Conservation (phyloP, 2,113 vertebrate genomes). For the Cyrtonyx montezumae region DNA sequence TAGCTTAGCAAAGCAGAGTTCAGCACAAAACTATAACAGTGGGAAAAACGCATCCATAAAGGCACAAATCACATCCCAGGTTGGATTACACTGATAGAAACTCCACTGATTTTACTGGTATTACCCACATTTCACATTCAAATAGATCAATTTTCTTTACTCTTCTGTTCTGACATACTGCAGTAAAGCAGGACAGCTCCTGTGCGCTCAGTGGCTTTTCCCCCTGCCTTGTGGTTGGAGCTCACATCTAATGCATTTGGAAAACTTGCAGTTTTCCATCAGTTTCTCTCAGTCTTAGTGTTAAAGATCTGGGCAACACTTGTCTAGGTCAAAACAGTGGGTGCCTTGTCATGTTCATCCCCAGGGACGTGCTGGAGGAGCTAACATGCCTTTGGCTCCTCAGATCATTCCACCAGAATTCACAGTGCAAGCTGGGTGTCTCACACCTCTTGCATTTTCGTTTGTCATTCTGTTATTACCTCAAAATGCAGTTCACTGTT, state of each 20-base stretch:
- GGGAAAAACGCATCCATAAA: not conserved
- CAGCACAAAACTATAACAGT: fast-evolving
- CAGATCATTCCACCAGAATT: not conserved
- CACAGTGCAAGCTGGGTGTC: fast-evolving
- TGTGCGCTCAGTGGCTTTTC: not conserved
- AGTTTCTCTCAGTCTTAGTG: not conserved
- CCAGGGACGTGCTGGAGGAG: not conserved
- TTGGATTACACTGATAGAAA: not conserved
- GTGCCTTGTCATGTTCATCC: not conserved
- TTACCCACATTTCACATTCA: not conserved
- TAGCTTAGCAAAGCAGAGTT: not conserved
- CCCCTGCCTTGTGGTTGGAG: not conserved
- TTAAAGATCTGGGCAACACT: not conserved
- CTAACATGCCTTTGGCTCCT: not conserved
- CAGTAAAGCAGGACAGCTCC: not conserved
- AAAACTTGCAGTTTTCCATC: not conserved
- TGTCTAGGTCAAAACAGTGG: not conserved
- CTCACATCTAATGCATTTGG: not conserved
- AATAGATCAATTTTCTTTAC: not conserved
- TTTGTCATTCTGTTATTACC: not conserved
- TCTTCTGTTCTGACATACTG: not conserved
- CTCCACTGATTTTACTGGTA: not conserved
- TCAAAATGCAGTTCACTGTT: not conserved
- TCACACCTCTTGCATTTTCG: not conserved
- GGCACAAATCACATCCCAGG: not conserved